Conservation (phyloP, 2,888 invertebrate genomes). For the Rhagium mordax region DNA sequence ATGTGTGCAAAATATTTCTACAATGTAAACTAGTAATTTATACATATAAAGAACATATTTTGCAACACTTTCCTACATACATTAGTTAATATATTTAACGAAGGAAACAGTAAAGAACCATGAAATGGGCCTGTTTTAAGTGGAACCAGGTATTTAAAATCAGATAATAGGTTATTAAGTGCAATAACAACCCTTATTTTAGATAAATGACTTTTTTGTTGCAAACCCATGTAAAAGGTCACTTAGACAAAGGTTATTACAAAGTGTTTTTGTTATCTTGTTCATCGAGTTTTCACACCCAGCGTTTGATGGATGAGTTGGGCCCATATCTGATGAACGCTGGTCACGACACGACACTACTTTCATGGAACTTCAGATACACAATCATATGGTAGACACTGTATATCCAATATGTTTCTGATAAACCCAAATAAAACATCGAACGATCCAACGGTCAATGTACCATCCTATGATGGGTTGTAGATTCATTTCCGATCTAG, state of each 20-base stretch:
- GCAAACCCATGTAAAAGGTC: conserved; percentile 69
- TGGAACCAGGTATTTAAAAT: conserved; percentile 59
- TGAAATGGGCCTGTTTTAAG: conserved; percentile 50
- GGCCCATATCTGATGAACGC: conserved; percentile 68
- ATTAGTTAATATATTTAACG: not conserved
- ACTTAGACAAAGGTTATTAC: conserved; percentile 69
- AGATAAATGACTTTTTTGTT: conserved; percentile 69
- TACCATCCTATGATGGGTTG: not conserved
- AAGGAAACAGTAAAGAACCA: conserved; percentile 28
- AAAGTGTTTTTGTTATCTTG: conserved; percentile 70
- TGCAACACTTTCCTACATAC: not conserved
- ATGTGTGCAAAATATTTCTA: no score
- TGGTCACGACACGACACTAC: conserved; percentile 66
- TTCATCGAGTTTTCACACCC: conserved; percentile 69
- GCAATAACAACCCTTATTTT: conserved; percentile 68
- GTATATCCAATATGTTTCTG: conserved; percentile 38
- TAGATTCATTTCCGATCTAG: not conserved
- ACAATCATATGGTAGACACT: conserved; percentile 41
- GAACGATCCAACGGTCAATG: conserved; percentile 29
- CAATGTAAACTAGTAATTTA: no score
- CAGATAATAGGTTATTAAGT: conserved; percentile 64
- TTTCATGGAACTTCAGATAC: conserved; percentile 53
- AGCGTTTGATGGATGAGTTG: conserved; percentile 69
- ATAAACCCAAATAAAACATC: conserved; percentile 36
- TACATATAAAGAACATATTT: no score